Base-by-base conservation (phyloP, 2,797 vertebrate genomes). In the Helostoma temminkii region DNA sequence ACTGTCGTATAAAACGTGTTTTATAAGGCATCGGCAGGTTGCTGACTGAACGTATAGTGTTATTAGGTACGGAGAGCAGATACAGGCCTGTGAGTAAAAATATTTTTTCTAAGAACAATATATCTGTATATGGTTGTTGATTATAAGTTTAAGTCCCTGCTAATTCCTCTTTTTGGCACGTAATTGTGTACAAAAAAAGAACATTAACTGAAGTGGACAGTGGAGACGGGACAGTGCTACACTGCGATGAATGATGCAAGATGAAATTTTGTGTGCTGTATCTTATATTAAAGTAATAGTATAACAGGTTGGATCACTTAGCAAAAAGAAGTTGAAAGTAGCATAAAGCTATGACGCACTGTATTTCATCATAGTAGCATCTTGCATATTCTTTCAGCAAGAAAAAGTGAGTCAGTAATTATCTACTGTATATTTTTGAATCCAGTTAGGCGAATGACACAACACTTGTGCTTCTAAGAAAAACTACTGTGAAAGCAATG, bases 241-340 rank as follows among this genome's bases (percentile, higher is more conserved):
- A 32, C 15, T 11, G 16, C 0, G 8, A n/a, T 4, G 16, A 49
- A 30, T 32, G 26, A 62, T 3, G 11, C 43, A 48, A 30, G 18
- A 62, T 9, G 0, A 25, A 26, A 9, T 43, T 1, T 9, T 21
- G 39, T 47, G 25, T 5, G 3, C 59, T 43, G 42, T 21, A 2
- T 54, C 16, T 49, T 10, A 43, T 18, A 36, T 26, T 11, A 32
- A 32, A 43, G n/a, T n/a, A 12, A n/a, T 68, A 59, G 15, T 49
- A 74, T 70, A 43, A 57, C 21, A 37, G 19, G 18, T 52, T 30
- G 22, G 18, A n/a, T 16, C 25, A 34, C 28, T 48, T 46, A 53
- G 21, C 26, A 9, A 11, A 21, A 18, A 28, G 22, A n/a, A 22
- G 14, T 4, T 48, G 19, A n/a, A 9, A 30, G 15, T 21, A 19